A percentile compares a stretch with the other conserved stretches of the same genome.
phyloP scores from a whole-genome alignment of 2,113 vertebrate genomes.

The Spizaetus ornatus region DNA sequence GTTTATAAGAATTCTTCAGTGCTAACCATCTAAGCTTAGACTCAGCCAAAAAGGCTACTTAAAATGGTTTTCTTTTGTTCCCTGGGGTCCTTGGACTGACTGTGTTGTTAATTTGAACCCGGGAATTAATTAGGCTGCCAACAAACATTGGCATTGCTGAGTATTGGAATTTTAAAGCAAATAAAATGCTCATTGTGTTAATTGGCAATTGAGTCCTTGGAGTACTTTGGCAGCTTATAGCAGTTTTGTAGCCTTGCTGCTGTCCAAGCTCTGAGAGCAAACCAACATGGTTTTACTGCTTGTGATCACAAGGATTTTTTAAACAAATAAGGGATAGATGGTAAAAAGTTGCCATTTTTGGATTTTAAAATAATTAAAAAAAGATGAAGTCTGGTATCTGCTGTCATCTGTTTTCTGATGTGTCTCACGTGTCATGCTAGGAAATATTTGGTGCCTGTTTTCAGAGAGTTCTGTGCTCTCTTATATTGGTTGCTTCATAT shows the following conservation, averaged over 20 bases:
- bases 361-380: neutral
- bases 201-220: neutral
- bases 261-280: neutral
- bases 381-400: neutral
- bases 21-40: conserved; percentile 14
- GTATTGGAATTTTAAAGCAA: conserved; percentile 39
- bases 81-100: conserved; percentile 19
- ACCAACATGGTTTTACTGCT: neutral
- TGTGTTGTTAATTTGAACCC: conserved; percentile 49
- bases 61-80: conserved; percentile 41
- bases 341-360: neutral
- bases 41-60: conserved; percentile 18
- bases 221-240: conserved; percentile 21
- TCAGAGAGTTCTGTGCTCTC: neutral
- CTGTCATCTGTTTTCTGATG: neutral
- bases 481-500: neutral
- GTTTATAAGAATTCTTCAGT: conserved; percentile 1
- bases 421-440: neutral
- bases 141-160: conserved; percentile 43
- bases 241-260: neutral
- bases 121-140: conserved; percentile 52
- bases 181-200: conserved; percentile 53
- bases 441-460: neutral
- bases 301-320: neutral
- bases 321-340: neutral